phyloP scores from a whole-genome alignment of 64 coral and sea anemone species.

The Platygyra sinensis region DNA sequence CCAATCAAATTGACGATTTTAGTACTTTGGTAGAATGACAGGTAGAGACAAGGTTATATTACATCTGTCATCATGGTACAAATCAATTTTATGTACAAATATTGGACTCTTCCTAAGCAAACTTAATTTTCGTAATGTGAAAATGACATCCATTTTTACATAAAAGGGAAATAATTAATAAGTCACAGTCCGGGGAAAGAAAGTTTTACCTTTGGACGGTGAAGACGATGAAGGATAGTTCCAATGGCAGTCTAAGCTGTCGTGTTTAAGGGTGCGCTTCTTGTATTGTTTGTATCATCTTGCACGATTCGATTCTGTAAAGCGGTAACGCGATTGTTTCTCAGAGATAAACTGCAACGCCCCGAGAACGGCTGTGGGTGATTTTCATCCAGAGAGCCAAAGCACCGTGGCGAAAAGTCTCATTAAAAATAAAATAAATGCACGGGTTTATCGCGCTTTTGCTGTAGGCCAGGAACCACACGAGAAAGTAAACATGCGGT shows the following conservation, averaged over 20 bases:
- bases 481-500: neutral
- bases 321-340: slow-evolving; percentile 2
- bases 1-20: neutral
- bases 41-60: neutral
- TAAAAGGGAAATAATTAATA: neutral
- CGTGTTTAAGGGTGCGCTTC: neutral
- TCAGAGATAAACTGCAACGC: neutral
- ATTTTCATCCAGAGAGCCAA: slow-evolving; percentile 9
- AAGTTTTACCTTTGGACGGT: neutral
- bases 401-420: slow-evolving; percentile 57
- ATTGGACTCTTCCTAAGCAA: neutral
- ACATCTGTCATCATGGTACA: neutral
- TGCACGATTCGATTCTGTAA: slow-evolving; percentile 7
- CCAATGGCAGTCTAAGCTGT: neutral
- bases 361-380: slow-evolving; percentile 1
- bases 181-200: neutral
- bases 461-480: slow-evolving; percentile 47
- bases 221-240: neutral
- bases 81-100: slow-evolving; percentile 4
- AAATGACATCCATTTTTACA: neutral
- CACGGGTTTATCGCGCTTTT: slow-evolving; percentile 65
- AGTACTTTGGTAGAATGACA: neutral
- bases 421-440: slow-evolving; percentile 57
- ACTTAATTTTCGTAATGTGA: slow-evolving; percentile 6
- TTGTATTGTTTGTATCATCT: slow-evolving; percentile 9